Conservation (phyloP, 2,888 invertebrate species). For the Dasysyrphus tricinctus region DNA sequence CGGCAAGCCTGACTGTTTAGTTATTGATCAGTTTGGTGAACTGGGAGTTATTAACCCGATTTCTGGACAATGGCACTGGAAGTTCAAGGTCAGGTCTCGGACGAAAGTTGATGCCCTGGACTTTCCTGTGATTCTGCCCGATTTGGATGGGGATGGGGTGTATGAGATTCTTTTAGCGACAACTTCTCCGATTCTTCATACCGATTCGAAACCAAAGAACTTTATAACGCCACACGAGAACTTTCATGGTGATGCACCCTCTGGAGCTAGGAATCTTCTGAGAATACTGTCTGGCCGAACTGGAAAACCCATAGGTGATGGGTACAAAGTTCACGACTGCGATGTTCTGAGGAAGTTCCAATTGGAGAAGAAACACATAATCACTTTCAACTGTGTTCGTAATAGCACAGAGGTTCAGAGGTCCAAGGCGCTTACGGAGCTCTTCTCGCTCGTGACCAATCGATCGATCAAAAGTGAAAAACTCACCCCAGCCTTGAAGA, state of each 20-base stretch:
- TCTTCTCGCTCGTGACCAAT: constrained; percentile 83
- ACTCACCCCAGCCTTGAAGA: constrained; percentile 81
- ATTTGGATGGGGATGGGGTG: constrained; percentile 89
- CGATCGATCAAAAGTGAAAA: constrained; percentile 80
- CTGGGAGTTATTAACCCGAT: constrained; percentile 86
- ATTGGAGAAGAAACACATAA: constrained; percentile 84
- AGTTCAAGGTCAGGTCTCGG: constrained; percentile 81
- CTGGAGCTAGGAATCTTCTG: constrained; percentile 86
- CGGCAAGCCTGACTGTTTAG: constrained; percentile 89
- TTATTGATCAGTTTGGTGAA: constrained; percentile 89
- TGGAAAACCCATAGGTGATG: constrained; percentile 87
- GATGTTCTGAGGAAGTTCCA: constrained; percentile 85
- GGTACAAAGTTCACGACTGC: constrained; percentile 86
- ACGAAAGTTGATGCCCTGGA: constrained; percentile 86
- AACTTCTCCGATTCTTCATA: constrained; percentile 80
- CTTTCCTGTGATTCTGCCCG: constrained; percentile 89
- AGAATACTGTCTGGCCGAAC: constrained; percentile 88
- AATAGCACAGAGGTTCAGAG: constrained; percentile 85
- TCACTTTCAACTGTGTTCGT: constrained; percentile 86
- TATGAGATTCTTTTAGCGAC: constrained; percentile 88
- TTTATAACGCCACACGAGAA: constrained; percentile 64
- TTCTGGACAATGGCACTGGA: constrained; percentile 85
- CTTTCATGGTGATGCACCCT: constrained; percentile 79
- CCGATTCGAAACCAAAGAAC: constrained; percentile 67
- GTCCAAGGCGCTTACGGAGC: constrained; percentile 83